Base-by-base conservation (phyloP, 2,797 vertebrate genomes). In the Synaphobranchus kaupii region DNA sequence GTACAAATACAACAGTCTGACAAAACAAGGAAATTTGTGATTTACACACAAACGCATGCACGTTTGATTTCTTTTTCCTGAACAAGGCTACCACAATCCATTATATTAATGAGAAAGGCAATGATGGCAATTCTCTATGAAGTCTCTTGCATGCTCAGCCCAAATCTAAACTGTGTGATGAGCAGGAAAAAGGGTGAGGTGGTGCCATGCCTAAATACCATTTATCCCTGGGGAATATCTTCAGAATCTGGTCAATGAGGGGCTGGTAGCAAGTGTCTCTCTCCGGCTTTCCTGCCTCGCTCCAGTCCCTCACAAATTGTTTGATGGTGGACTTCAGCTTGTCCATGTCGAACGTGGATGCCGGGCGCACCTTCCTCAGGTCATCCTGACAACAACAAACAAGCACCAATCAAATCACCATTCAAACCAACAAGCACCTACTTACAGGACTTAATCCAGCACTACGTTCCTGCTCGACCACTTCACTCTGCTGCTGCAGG, bases 251-350 rank as follows among this genome's bases (percentile, higher is more conserved):
- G 90, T 94, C 95, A 92, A 99, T 97, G 91, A 99, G 98, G 47
- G 99, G 99, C 89, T 93, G 95, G 93, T 99, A 99, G 95, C 98
- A 99, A 87, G 97, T 93, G 88, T 99, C 98, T 92, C 98, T 97
- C 92, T 99, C 99, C 34, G 94, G 92, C 89, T 96, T 97, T 56
- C 99, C 99, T 15, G 94, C 95, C 90, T 98, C 97, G 58, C 98
- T 99, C 99, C 99, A 99, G 94, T 99, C 99, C 93, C 99, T 96
- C 87, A 99, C 98, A 97, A 99, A 99, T 90, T 99, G 99, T 94
- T 99, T 99, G 94, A 99, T 96, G n/a, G 99, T 99, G 31, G 98
- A 99, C 90, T 99, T 99, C 68, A 99, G 96, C 91, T 99, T 99
- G 95, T 99, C 99, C 98, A 99, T 99, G 94, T 99, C 98, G 95